These are phyloP conservation scores for Rhamnusium bicolor DNA, from an alignment of 2,888 invertebrate species.

Conservation along the genomic window DNA sequence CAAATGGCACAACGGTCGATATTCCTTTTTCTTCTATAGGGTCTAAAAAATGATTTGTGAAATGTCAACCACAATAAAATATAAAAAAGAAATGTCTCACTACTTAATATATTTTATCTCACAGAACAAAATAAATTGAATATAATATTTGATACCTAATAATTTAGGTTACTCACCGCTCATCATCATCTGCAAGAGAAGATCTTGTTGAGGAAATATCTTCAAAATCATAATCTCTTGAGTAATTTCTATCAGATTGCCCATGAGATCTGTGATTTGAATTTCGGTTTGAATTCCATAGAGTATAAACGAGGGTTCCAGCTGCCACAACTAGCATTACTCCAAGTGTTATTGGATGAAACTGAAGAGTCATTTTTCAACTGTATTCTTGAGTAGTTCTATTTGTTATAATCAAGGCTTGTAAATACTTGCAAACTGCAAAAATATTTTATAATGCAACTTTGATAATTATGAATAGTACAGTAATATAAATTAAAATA, in stretches of 20 bases:
- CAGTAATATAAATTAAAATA: too few relatives aligned
- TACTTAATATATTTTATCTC: too few relatives aligned
- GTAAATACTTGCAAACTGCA: neutral
- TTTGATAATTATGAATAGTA: too few relatives aligned
- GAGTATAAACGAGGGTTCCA: conserved; percentile 40
- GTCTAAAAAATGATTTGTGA: conserved; percentile 8
- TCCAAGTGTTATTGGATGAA: conserved; percentile 41
- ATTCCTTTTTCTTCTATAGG: conserved; percentile 9
- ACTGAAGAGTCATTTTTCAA: conserved; percentile 40
- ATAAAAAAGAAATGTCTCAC: too few relatives aligned
- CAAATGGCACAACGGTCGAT: conserved; percentile 45
- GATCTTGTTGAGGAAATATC: conserved; percentile 5
- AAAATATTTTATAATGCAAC: neutral
- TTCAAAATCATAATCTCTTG: conserved; percentile 15
- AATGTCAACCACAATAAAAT: too few relatives aligned
- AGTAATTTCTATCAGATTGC: neutral
- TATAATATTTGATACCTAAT: too few relatives aligned
- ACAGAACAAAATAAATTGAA: too few relatives aligned
- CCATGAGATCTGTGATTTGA: neutral
- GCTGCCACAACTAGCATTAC: conserved; percentile 43
- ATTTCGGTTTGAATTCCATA: conserved; percentile 31
- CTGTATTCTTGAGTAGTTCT: neutral
- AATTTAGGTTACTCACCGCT: conserved; percentile 23
- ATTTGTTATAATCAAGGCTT: too few relatives aligned
- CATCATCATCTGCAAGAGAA: neutral